Conservation (phyloP, 2,113 vertebrate species). For the Channa maculata region DNA sequence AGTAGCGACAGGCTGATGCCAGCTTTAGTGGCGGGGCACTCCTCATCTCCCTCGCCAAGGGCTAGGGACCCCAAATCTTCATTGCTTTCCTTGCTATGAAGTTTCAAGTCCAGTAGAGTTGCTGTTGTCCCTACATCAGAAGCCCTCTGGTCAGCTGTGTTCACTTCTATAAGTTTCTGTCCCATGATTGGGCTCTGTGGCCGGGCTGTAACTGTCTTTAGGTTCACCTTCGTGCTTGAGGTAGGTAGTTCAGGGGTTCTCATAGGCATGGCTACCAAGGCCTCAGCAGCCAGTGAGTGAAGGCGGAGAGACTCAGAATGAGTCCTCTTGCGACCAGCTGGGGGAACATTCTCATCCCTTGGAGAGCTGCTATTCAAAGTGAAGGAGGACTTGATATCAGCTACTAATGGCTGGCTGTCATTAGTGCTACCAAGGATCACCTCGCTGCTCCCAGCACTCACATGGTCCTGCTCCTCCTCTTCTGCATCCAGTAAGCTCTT, state of each 20-base stretch:
- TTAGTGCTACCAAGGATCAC: slow-evolving; percentile 80
- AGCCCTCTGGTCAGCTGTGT: slow-evolving; percentile 69
- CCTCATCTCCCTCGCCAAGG: slow-evolving; percentile 75
- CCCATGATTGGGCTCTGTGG: slow-evolving; percentile 75
- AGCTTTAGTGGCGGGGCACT: slow-evolving; percentile 88
- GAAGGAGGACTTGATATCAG: slow-evolving; percentile 21
- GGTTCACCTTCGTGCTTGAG: slow-evolving; percentile 68
- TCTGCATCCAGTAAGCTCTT: slow-evolving; percentile 73
- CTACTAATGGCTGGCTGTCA: slow-evolving; percentile 67
- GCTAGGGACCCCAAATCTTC: slow-evolving; percentile 40
- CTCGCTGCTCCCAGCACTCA: slow-evolving; percentile 71
- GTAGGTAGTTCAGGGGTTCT: slow-evolving; percentile 86
- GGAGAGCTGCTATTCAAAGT: slow-evolving; percentile 39
- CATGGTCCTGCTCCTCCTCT: slow-evolving; percentile 5
- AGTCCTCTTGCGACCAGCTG: slow-evolving; percentile 89
- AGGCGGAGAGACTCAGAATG: slow-evolving; percentile 95
- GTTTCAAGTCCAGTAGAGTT: slow-evolving; percentile 79
- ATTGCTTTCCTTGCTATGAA: slow-evolving; percentile 64
- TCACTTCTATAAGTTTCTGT: slow-evolving; percentile 77
- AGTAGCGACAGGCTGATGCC: slow-evolving; percentile 97
- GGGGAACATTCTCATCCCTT: slow-evolving; percentile 90
- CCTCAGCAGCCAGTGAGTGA: slow-evolving; percentile 96
- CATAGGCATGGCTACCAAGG: slow-evolving; percentile 94
- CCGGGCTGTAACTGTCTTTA: slow-evolving; percentile 75
- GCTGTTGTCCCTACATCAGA: slow-evolving; percentile 60